Conservation (phyloP, 2,888 invertebrate genomes). For the Polymixis lichenea region DNA sequence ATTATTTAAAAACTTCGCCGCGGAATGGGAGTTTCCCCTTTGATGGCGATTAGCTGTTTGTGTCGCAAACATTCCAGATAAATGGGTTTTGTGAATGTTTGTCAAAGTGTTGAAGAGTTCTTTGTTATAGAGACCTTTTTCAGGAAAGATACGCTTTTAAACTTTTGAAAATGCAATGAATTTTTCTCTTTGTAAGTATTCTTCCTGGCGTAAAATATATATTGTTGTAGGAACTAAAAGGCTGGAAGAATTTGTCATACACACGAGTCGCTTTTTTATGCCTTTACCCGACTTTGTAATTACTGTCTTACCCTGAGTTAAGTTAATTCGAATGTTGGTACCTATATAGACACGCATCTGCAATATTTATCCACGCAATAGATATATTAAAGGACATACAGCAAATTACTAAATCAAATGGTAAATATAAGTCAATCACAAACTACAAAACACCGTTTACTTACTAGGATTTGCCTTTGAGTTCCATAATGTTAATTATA, state of each 20-base stretch:
- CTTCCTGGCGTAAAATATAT: too few relatives aligned
- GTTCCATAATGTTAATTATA: not conserved
- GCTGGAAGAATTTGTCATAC: not conserved
- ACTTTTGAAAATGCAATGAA: conserved; percentile 8
- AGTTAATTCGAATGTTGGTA: not conserved
- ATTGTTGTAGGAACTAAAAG: too few relatives aligned
- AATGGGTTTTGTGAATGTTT: conserved; percentile 52
- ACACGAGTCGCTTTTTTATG: not conserved
- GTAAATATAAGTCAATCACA: not conserved
- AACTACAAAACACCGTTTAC: not conserved
- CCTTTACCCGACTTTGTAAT: not conserved
- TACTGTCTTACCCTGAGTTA: not conserved
- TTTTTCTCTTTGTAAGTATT: not conserved
- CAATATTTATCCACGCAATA: not conserved
- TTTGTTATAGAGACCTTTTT: conserved; percentile 38
- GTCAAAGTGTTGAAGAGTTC: conserved; percentile 31
- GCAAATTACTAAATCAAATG: not conserved
- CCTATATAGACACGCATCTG: not conserved
- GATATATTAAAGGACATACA: not conserved
- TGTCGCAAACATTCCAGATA: conserved; percentile 58
- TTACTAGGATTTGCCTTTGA: not conserved
- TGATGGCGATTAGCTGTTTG: conserved; percentile 64
- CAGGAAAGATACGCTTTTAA: conserved; percentile 15
- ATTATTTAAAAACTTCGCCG: conserved; percentile 68
- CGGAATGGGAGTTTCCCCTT: conserved; percentile 60